These are phyloP conservation scores for Nycticryphes semicollaris DNA, from an alignment of 2,113 vertebrate species.

Conservation along the genomic window DNA sequence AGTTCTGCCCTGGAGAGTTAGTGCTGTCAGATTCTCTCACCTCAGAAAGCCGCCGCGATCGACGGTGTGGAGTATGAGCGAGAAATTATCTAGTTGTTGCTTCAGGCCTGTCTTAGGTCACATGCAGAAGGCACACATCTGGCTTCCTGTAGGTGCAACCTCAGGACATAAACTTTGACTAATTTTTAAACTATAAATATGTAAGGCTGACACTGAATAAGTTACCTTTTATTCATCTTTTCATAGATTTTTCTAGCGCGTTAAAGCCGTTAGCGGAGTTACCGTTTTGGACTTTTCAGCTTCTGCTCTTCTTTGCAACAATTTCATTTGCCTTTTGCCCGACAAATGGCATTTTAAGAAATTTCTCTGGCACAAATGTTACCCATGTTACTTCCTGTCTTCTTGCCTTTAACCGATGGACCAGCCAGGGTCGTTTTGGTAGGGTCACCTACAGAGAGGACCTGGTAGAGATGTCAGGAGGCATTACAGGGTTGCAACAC, in stretches of 20 bases:
- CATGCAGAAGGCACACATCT: conserved; percentile 93
- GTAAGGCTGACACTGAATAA: conserved; percentile 80
- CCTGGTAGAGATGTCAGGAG: conserved; percentile 12
- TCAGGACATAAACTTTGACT: conserved; percentile 85
- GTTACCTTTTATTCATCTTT: conserved; percentile 81
- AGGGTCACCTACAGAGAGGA: conserved; percentile 16
- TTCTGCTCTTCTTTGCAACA: conserved; percentile 23
- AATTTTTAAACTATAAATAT: conserved; percentile 88
- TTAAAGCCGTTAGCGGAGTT: conserved; percentile 20
- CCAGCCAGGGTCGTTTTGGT: background rate
- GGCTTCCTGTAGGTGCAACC: conserved; percentile 94
- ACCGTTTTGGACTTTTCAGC: conserved; percentile 28
- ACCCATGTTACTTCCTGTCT: background rate
- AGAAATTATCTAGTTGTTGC: conserved; percentile 94
- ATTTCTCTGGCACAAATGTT: background rate
- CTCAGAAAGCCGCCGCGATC: conserved; percentile 95
- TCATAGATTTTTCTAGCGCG: conserved; percentile 50
- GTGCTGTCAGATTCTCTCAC: conserved; percentile 99
- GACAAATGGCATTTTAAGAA: background rate
- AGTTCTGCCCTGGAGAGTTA: conserved; percentile 98
- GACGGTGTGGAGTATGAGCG: conserved; percentile 90
- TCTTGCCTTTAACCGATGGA: background rate
- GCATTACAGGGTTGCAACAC: background rate
- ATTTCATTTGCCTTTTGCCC: background rate
- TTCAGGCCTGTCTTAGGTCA: conserved; percentile 91